Percentiles rank a stretch among this genome's conserved stretches.
These are phyloP conservation scores for Hydropotes inermis DNA, from an alignment of 2,113 vertebrate species.

Conservation along the genomic window DNA sequence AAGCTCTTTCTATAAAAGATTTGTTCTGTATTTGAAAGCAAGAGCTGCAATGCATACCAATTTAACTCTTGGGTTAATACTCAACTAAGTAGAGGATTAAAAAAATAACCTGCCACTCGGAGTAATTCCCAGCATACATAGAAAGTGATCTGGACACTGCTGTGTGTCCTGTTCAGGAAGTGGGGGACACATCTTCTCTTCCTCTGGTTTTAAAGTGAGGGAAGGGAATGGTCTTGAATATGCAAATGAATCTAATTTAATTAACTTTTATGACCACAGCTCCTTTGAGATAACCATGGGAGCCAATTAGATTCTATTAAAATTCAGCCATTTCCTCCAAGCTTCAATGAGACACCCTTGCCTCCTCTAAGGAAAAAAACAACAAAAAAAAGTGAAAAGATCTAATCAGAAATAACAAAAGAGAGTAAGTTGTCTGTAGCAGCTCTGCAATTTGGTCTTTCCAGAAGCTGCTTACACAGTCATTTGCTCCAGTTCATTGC, in stretches of 20 bases:
- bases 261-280: slow-evolving; percentile 82
- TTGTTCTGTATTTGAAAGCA: slow-evolving; percentile 55
- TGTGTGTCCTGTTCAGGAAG: neutral
- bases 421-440: neutral
- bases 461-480: slow-evolving; percentile 23
- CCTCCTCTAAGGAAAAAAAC: slow-evolving; percentile 57
- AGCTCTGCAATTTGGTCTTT: neutral
- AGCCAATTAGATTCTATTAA: slow-evolving; percentile 81
- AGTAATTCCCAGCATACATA: slow-evolving; percentile 40
- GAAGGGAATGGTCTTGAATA: slow-evolving; percentile 74
- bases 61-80: neutral
- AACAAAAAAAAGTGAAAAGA: slow-evolving; percentile 23
- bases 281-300: slow-evolving; percentile 78
- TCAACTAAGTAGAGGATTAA: slow-evolving; percentile 28
- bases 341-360: slow-evolving; percentile 65
- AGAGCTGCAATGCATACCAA: neutral
- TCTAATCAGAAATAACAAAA: slow-evolving; percentile 49
- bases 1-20: slow-evolving; percentile 22
- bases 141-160: neutral
- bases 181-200: neutral
- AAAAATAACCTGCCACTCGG: slow-evolving; percentile 9
- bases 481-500: neutral
- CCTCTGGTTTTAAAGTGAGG: slow-evolving; percentile 57
- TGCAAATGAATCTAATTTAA: slow-evolving; percentile 83
- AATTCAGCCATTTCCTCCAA: slow-evolving; percentile 76